phyloP scores from a whole-genome alignment of 2,888 invertebrate genomes.

The Cataglyphis rosenhaueri region DNA sequence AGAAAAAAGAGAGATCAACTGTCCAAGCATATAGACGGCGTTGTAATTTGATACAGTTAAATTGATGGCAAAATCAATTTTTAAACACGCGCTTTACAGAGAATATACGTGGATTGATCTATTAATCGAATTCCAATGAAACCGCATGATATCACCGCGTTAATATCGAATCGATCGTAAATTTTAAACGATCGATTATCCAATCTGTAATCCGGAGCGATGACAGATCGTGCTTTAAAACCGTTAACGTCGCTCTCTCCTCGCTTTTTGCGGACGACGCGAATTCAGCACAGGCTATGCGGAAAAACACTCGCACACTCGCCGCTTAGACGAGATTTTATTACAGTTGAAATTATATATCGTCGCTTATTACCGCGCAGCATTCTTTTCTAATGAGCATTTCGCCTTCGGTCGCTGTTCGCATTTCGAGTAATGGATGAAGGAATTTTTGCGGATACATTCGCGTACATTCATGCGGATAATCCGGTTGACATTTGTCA shows the following conservation, averaged over 20 bases:
- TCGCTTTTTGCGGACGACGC: constrained; percentile 56
- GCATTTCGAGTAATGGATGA: constrained; percentile 83
- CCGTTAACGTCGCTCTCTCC: constrained; percentile 13
- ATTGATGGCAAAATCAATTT: background rate
- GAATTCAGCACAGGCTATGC: constrained; percentile 28
- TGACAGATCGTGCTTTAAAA: background rate
- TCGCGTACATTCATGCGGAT: background rate
- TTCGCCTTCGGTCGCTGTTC: constrained; percentile 73
- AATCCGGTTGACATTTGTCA: constrained; percentile 24
- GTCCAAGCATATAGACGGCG: background rate
- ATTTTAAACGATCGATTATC: constrained; percentile 42
- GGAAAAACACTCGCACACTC: constrained; percentile 42
- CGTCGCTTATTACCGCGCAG: constrained; percentile 62
- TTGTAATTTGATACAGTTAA: background rate
- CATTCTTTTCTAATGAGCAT: constrained; percentile 82
- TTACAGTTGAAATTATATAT: constrained; percentile 70
- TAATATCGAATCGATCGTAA: background rate
- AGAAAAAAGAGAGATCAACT: background rate
- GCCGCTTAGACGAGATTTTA: constrained; percentile 62
- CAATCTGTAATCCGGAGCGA: constrained; percentile 26
- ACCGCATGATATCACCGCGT: background rate
- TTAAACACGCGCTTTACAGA: background rate
- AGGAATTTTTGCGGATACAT: constrained; percentile 77
- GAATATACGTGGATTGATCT: background rate
- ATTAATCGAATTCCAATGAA: background rate